A percentile compares a stretch with the other conserved stretches of the same genome.
phyloP scores from a whole-genome alignment of 2,113 vertebrate genomes.

The Hipposideros armiger region DNA sequence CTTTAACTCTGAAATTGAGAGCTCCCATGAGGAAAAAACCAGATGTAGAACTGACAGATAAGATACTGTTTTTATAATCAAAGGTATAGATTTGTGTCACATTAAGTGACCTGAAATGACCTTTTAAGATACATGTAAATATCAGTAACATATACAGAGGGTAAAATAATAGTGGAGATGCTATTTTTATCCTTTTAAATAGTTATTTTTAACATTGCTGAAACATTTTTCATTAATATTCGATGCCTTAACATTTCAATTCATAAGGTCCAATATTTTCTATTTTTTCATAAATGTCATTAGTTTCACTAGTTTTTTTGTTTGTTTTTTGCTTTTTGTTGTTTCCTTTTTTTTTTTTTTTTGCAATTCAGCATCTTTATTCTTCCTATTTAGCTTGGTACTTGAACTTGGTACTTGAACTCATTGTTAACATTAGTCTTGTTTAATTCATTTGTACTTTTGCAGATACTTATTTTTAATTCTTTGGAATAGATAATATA shows the following conservation, averaged over 20 bases:
- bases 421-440: background rate
- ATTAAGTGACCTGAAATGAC: constrained; percentile 2
- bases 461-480: background rate
- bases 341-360: too few relatives aligned
- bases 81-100: background rate
- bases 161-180: background rate
- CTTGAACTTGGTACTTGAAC: too few relatives aligned
- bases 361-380: too few relatives aligned
- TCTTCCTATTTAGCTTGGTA: too few relatives aligned
- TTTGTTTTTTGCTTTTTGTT: too few relatives aligned
- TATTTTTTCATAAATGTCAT: background rate
- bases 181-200: background rate
- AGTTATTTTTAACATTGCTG: background rate
- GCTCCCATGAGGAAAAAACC: background rate
- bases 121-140: background rate
- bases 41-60: background rate
- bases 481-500: background rate
- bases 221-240: background rate
- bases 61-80: constrained; percentile 35
- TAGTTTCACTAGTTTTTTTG: background rate
- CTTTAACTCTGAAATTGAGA: background rate
- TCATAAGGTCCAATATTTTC: background rate
- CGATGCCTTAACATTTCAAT: background rate
- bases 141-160: background rate
- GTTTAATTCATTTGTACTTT: background rate